Percentiles rank a stretch among this genome's conserved stretches.
Evolutionary conservation across 2,113 vertebrate species (phyloP).

Genomic region (Micronisus gabar): DNA sequence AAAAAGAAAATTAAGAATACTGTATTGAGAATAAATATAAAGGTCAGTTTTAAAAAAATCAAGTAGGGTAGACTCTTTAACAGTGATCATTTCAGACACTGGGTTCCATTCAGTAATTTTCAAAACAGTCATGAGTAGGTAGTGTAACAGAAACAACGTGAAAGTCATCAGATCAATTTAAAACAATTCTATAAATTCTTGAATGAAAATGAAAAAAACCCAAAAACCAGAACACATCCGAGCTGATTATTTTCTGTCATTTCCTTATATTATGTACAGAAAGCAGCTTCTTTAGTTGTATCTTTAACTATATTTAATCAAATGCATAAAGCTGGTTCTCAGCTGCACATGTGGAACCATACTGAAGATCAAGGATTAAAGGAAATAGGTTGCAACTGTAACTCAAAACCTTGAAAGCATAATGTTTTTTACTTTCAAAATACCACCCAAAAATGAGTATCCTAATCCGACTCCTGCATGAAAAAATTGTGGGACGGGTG

Average conservation of each 20-base stretch:
- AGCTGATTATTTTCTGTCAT: background rate
- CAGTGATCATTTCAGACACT: background rate
- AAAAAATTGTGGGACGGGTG: background rate
- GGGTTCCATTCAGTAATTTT: background rate
- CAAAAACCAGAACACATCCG: background rate
- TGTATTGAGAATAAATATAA: slow-evolving; percentile 2
- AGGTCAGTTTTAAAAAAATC: background rate
- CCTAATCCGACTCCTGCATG: background rate
- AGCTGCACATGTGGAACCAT: background rate
- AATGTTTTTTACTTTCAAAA: background rate
- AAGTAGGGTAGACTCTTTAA: background rate
- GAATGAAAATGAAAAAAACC: background rate
- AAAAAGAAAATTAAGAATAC: background rate
- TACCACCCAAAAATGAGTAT: background rate
- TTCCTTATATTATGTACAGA: background rate
- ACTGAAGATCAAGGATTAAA: background rate
- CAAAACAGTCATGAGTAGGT: background rate
- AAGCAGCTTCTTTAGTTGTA: background rate
- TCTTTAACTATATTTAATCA: background rate
- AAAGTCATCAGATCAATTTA: background rate
- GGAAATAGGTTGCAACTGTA: background rate
- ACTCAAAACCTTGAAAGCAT: background rate
- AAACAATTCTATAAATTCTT: background rate
- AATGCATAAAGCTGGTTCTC: background rate
- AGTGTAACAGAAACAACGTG: background rate